Evolutionary conservation across 2,888 invertebrate genomes (phyloP).

Genomic region (Gymnocheta viridis): DNA sequence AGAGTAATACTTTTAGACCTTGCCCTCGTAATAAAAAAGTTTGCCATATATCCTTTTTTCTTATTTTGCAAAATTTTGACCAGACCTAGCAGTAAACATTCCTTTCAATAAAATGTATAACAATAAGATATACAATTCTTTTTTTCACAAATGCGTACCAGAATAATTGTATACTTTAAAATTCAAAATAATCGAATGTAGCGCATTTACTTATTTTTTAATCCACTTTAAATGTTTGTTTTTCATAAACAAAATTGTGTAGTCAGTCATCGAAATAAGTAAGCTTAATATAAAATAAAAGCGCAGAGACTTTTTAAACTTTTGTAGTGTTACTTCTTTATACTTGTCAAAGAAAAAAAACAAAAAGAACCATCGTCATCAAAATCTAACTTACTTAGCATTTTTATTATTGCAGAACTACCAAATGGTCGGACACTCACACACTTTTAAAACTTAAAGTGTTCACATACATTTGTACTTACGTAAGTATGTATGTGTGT

Average conservation of each 20-base stretch:
- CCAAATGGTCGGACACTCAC: conserved; percentile 49
- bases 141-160: too few species aligned
- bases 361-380: conserved; percentile 49
- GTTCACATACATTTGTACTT: conserved; percentile 29
- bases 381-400: conserved; percentile 64
- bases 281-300: background rate
- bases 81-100: too few species aligned
- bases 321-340: background rate
- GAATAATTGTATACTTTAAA: too few species aligned
- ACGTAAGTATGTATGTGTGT: background rate
- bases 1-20: background rate
- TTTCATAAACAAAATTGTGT: too few species aligned
- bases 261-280: background rate
- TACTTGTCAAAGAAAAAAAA: background rate
- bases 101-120: too few species aligned
- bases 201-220: too few species aligned
- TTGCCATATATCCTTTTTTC: background rate
- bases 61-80: background rate
- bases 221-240: too few species aligned
- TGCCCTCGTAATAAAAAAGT: background rate
- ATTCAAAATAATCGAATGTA: too few species aligned
- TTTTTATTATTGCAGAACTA: conserved; percentile 50
- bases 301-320: background rate
- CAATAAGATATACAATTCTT: too few species aligned
- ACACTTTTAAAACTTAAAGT: conserved; percentile 20